Evolutionary conservation across 2,113 vertebrate species (phyloP).

Genomic region (Alethe diademata): DNA sequence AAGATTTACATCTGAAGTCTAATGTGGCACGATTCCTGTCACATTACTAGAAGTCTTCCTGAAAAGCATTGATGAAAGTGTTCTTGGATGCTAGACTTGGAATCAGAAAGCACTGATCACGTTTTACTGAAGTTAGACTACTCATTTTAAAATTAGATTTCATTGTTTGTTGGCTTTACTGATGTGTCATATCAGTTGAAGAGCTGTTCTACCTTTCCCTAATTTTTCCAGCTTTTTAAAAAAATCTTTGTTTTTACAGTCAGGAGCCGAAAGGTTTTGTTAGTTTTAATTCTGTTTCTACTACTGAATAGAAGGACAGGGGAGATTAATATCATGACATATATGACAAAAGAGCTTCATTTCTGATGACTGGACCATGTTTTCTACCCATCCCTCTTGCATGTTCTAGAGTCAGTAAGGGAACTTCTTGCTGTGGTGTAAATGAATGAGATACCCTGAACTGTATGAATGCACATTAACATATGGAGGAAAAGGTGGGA

Average conservation of each 20-base stretch:
- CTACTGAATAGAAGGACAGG: not conserved
- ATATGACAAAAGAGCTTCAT: not conserved
- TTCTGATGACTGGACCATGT: not conserved
- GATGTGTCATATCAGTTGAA: not conserved
- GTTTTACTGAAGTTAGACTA: not conserved
- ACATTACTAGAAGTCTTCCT: not conserved
- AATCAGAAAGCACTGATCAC: not conserved
- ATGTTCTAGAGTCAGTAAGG: not conserved
- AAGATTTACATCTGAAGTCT: not conserved
- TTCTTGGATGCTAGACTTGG: not conserved
- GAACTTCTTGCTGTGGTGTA: not conserved
- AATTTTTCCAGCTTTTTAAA: not conserved
- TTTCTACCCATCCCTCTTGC: not conserved
- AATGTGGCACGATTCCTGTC: not conserved
- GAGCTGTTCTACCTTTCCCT: not conserved
- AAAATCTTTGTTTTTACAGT: not conserved
- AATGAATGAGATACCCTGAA: not conserved
- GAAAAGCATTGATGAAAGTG: not conserved
- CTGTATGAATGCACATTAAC: not conserved
- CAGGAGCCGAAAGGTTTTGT: not conserved
- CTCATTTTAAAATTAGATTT: not conserved
- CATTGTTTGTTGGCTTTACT: not conserved
- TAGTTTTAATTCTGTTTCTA: not conserved
- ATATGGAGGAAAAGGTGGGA: not conserved
- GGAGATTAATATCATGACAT: not conserved